phyloP scores from a whole-genome alignment of 2,797 vertebrate genomes.

The Pteropus rufus region DNA sequence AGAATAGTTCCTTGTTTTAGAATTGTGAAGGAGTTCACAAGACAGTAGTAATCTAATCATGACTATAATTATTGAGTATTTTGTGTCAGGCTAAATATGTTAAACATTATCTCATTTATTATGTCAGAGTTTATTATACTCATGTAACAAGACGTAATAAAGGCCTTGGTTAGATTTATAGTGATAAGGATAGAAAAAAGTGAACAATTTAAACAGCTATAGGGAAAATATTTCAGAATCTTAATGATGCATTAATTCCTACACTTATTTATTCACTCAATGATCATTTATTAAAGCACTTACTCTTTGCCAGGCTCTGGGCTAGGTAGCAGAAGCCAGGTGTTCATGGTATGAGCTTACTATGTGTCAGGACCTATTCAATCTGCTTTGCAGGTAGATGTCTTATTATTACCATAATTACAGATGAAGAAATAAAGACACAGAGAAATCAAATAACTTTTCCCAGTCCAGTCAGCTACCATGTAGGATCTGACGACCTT shows the following conservation, averaged over 20 bases:
- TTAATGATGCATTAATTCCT: background rate
- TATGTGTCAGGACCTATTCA: background rate
- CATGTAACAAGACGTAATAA: background rate
- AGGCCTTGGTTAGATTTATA: background rate
- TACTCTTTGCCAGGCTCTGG: background rate
- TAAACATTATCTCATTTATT: background rate
- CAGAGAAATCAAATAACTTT: background rate
- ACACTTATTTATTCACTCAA: background rate
- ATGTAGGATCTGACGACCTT: background rate
- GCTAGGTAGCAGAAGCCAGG: background rate
- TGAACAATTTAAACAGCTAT: background rate
- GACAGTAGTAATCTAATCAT: background rate
- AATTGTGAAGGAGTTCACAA: background rate
- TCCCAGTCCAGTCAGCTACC: background rate
- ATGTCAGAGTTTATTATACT: background rate
- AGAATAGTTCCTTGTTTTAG: background rate
- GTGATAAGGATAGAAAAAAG: background rate
- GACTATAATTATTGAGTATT: background rate
- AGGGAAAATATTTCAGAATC: slow-evolving; percentile 6
- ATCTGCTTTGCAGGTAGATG: background rate
- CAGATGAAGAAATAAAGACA: background rate
- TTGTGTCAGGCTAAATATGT: background rate
- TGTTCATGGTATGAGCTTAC: background rate
- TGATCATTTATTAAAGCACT: background rate
- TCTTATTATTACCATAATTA: background rate